Evolutionary conservation across 1,140 invertebrate species (phyloP).

Genomic region (Ephestia elutella): DNA sequence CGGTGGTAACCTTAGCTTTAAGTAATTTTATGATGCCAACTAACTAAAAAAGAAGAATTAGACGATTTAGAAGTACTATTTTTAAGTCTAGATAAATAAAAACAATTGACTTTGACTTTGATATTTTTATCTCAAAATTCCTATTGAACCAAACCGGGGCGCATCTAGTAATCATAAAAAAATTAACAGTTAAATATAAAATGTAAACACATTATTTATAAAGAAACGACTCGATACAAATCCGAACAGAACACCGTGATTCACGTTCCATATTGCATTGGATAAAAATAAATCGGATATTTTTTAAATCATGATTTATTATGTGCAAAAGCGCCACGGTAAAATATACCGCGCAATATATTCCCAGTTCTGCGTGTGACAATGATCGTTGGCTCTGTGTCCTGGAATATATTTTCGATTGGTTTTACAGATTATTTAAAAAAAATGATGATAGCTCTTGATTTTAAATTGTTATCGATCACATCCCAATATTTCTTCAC

Average conservation of each 20-base stretch:
- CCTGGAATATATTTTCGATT: not conserved
- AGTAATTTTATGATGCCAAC: too few species aligned
- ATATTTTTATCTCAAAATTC: too few species aligned
- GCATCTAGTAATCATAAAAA: too few species aligned
- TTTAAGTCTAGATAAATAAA: too few species aligned
- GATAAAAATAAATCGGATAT: not conserved
- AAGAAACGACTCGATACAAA: not conserved
- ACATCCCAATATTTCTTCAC: too few species aligned
- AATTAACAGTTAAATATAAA: too few species aligned
- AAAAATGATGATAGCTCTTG: not conserved
- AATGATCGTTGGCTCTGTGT: not conserved
- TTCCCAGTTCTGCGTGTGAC: not conserved
- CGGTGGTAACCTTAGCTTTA: too few species aligned
- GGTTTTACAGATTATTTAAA: not conserved
- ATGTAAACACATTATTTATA: not conserved
- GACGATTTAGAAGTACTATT: too few species aligned
- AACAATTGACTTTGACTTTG: too few species aligned
- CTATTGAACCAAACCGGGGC: too few species aligned
- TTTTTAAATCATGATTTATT: constrained; percentile 3
- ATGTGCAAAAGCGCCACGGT: not conserved
- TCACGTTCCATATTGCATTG: not conserved
- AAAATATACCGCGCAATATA: not conserved
- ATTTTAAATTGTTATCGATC: too few species aligned
- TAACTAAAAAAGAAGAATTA: too few species aligned
- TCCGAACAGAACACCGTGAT: not conserved